Evolutionary conservation across 2,113 vertebrate genomes (phyloP).

Genomic region (Entosphenus tridentatus): DNA sequence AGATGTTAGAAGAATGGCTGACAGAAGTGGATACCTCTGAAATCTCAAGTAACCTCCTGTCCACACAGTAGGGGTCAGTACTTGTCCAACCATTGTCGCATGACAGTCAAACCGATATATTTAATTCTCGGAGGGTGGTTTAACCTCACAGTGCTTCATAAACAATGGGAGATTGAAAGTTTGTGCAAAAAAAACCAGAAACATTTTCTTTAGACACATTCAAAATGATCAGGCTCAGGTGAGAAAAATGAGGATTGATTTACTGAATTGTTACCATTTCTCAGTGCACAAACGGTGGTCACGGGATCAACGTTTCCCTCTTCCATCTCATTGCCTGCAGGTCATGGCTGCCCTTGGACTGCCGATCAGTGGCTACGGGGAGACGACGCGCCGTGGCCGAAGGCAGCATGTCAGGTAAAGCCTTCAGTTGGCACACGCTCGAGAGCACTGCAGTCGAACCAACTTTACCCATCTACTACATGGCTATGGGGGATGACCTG

Average conservation of each 20-base stretch:
- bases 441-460: no score
- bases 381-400: conserved; percentile 3
- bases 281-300: background rate
- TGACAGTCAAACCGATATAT: no score
- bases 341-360: conserved; percentile 3
- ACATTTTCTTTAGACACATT: background rate
- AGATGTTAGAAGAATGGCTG: background rate
- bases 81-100: no score
- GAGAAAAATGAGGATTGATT: background rate
- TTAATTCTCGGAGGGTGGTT: no score
- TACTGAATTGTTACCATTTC: background rate
- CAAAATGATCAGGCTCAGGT: background rate
- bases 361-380: conserved; percentile 2
- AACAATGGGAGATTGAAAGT: background rate
- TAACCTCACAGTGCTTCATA: background rate
- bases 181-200: background rate
- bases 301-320: background rate
- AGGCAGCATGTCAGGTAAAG: background rate
- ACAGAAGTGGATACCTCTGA: background rate
- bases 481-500: no score
- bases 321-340: background rate
- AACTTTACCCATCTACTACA: no score
- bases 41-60: no score
- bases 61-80: no score
- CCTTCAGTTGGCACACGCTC: no score